Evolutionary conservation across 2,888 invertebrate species (phyloP), one percentile per base, ranked within the genome.

Genomic region (Chrysomela aeneicollis): DNA sequence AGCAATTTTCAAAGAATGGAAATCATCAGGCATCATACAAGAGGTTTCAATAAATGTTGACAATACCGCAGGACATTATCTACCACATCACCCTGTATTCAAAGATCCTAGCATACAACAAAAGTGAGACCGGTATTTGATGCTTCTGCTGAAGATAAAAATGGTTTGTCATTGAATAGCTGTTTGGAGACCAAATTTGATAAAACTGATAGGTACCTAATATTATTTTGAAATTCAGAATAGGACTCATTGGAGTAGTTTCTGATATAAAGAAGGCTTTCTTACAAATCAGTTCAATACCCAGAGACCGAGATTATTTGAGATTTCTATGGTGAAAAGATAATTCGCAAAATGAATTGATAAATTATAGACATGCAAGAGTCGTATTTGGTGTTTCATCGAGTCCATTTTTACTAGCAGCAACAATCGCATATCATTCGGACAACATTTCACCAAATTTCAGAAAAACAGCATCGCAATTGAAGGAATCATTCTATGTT

Each of bases 261-360:
- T 58, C 69, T 1, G 71, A 71, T 42, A 71, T 71, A 18, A 21
- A 59, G 37, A 62, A 69, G 52, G 60, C 69, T 6, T 67, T 70
- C 22, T 53, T 70, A 30, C 66, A 68, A 21, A 66, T 63, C 1
- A 49, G 58, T 53, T 12, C 66, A n/a, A n/a, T 52, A 22, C 51
- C 22, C 19, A 9, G 30, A 15, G 63, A 60, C 26, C 42, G 59
- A 47, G 57, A 63, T 19, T 49, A 21, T 46, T 17, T 61, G 9
- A n/a, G 55, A 26, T 63, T 63, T 61, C 57, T 51, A 51, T 61
- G 42, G 46, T 64, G 61, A 57, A n/a, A 51, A 12, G 12, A 66
- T 55, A 1, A 26, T 12, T 10, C 50, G 35, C 51, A 46, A 19
- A 53, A 54, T n/a, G 17, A 54, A 59, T 51, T 54, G 0, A 50